Conservation (phyloP, 35 echinoderm and acorn worm species). For the Diadema setosum region DNA sequence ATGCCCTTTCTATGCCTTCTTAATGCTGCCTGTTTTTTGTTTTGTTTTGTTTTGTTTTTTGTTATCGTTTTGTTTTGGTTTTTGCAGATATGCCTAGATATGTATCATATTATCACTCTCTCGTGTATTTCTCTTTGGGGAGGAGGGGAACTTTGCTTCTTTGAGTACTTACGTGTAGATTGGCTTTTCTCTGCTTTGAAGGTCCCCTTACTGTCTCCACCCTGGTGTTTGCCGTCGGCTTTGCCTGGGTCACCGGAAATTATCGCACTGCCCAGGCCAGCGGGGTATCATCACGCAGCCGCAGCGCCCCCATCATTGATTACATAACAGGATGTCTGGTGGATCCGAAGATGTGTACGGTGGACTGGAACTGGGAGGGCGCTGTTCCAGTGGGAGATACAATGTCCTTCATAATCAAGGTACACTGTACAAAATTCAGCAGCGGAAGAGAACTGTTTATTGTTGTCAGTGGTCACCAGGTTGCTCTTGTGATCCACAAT, state of each 20-base stretch:
- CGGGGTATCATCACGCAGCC: not conserved
- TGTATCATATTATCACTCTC: too few species aligned
- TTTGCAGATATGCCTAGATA: too few species aligned
- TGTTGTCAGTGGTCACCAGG: not conserved
- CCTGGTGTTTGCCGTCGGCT: slow-evolving; percentile 21
- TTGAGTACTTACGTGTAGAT: too few species aligned
- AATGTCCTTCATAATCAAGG: slow-evolving; percentile 75
- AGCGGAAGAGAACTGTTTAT: too few species aligned
- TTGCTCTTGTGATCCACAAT: not conserved
- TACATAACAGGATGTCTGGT: slow-evolving; percentile 85
- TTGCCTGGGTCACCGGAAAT: slow-evolving; percentile 74
- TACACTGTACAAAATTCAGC: too few species aligned
- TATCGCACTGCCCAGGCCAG: slow-evolving; percentile 36
- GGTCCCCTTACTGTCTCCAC: not conserved
- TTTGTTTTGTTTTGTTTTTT: too few species aligned
- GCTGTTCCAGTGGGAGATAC: slow-evolving; percentile 60
- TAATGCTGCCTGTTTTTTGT: too few species aligned
- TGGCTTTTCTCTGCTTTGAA: too few species aligned
- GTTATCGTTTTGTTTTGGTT: too few species aligned
- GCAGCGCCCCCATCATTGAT: slow-evolving; percentile 15
- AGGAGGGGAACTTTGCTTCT: too few species aligned
- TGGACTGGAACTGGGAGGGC: slow-evolving; percentile 81
- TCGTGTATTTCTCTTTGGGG: too few species aligned
- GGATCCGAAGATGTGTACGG: slow-evolving; percentile 55
- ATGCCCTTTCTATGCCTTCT: too few species aligned